phyloP scores from a whole-genome alignment of 64 coral and sea anemone genomes.

The Montipora capricornis region DNA sequence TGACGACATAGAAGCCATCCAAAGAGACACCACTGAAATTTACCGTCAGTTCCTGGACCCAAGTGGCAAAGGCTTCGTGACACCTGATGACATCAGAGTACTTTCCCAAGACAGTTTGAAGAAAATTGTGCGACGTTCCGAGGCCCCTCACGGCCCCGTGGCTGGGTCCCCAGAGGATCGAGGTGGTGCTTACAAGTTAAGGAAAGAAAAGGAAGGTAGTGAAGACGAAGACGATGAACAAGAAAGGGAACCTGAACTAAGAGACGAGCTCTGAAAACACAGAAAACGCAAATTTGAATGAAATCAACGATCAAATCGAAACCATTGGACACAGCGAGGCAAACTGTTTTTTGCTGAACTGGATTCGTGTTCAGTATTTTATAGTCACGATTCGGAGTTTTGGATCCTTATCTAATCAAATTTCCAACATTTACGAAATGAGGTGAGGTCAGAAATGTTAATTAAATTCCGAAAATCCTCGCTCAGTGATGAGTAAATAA shows the following conservation, averaged over 20 bases:
- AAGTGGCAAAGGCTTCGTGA: constrained; percentile 55
- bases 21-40: constrained; percentile 47
- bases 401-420: no score
- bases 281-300: no score
- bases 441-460: no score
- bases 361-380: no score
- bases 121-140: constrained; percentile 16
- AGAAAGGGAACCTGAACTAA: background rate
- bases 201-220: background rate
- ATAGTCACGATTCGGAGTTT: no score
- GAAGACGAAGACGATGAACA: background rate
- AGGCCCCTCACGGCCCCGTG: constrained; percentile 54
- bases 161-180: constrained; percentile 24
- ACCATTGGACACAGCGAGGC: no score
- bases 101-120: constrained; percentile 56
- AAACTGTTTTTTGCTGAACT: no score
- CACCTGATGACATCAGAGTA: constrained; percentile 54
- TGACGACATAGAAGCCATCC: background rate
- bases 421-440: no score
- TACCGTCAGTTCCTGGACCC: constrained; percentile 48
- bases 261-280: constrained; percentile 45
- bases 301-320: no score
- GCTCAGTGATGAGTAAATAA: no score
- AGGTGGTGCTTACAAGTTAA: constrained; percentile 17
- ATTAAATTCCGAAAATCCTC: no score